Percentiles rank a stretch among this genome's conserved stretches.
Conservation (phyloP, 23 tunicate genomes). For the Clavelina lepadiformis region DNA sequence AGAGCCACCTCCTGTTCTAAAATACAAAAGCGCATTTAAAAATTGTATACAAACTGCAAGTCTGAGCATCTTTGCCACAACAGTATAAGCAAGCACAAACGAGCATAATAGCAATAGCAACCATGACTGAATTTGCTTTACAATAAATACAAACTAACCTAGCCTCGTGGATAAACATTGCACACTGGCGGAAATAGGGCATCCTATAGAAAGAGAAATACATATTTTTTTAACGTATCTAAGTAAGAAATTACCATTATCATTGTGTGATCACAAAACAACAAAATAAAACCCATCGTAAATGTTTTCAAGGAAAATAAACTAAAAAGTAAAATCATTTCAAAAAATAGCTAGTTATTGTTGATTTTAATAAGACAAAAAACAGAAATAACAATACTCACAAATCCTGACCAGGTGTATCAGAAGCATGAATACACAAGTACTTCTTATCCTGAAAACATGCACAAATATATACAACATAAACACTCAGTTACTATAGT, state of each 20-base stretch:
- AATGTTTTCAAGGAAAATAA: no score
- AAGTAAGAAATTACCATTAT: no score
- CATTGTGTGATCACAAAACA: no score
- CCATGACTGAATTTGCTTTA: no score
- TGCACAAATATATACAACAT: no score
- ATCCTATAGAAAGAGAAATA: constrained; percentile 31
- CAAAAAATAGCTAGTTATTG: background rate
- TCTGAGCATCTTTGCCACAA: no score
- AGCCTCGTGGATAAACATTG: constrained; percentile 63
- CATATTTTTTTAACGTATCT: no score
- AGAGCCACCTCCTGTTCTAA: constrained; percentile 64
- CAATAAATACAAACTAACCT: constrained; percentile 26
- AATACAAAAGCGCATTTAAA: background rate
- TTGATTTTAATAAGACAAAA: background rate
- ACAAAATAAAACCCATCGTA: no score
- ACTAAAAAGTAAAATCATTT: background rate
- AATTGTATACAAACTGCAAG: no score
- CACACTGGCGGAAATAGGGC: constrained; percentile 53
- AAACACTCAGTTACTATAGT: background rate
- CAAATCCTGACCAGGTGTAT: constrained; percentile 76
- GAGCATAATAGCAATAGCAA: no score
- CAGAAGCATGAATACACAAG: constrained; percentile 48
- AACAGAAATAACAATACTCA: constrained; percentile 15
- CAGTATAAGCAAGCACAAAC: no score
- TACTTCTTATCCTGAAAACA: constrained; percentile 47